Percentiles rank a stretch among this genome's conserved stretches.
Conservation (phyloP, 1,140 invertebrate genomes). For the Procambarus virginalis region DNA sequence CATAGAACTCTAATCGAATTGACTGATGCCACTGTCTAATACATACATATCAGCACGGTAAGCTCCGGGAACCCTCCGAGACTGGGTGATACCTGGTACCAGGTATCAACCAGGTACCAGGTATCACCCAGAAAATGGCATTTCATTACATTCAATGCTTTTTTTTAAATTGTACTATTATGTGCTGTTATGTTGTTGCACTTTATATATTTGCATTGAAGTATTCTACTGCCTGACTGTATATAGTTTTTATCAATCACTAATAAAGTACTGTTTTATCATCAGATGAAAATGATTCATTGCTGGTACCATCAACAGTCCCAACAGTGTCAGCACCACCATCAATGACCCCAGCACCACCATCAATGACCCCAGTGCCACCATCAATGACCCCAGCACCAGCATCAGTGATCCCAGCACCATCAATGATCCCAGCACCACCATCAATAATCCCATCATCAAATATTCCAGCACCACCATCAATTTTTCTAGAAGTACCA, state of each 20-base stretch:
- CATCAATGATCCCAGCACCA: background rate
- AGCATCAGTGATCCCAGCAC: background rate
- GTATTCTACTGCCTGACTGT: background rate
- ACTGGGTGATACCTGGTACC: no score
- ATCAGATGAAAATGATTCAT: slow-evolving; percentile 16
- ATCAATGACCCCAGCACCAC: background rate
- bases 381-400: background rate
- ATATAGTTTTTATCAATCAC: background rate
- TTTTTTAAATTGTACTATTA: no score
- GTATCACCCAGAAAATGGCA: no score
- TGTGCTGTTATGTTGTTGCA: no score
- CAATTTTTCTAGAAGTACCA: background rate
- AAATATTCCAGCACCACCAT: background rate
- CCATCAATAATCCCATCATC: background rate
- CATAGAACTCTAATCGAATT: no score
- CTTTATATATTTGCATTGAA: background rate
- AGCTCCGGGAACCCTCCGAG: no score
- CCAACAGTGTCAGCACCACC: background rate
- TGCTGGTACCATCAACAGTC: background rate
- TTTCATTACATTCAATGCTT: no score
- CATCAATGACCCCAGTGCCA: slow-evolving; percentile 8
- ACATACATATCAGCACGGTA: no score
- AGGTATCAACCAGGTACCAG: no score
- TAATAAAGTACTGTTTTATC: background rate
- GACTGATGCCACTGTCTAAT: no score